Base-by-base conservation (phyloP, 2,113 vertebrate species). In the Peromyscus californicus region DNA sequence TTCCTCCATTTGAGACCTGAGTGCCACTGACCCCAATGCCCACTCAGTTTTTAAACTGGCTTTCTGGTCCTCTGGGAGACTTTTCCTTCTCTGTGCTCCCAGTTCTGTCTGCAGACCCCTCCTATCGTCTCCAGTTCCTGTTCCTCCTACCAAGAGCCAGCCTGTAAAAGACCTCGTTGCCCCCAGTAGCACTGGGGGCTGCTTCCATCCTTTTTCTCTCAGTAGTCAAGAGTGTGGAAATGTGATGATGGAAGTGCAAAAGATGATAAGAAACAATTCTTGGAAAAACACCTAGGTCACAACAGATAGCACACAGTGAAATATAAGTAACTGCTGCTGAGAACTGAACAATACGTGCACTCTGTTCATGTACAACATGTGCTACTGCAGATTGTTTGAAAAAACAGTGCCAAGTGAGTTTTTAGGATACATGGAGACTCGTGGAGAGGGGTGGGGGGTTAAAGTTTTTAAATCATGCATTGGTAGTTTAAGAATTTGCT, bases 241-340 rank as follows among this genome's bases (percentile, higher is more conserved):
- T 51, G 33, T 84, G 45, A 22, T 39, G 48, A 54, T 61, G 82
- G 61, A 31, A 51, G 89, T 96, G 31, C 92, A 42, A 91, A 72
- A 89, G 72, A 90, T 65, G 69, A 80, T 29, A 85, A 91, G 65
- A 90, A 96, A 91, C 54, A 93, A 51, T 87, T 72, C 59, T 80
- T 63, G 31, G 61, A 63, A 79, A 74, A 95, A n/a, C 70, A 76
- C 19, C 24, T 67, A 15, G 69, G 63, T 72, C 3, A 36, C 97
- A 78, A 74, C 33, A 67, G 0, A 82, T 33, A 59, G 36, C 75
- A 69, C 70, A 79, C 26, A 89, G 59, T 80, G 89, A 85, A 87
- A 17, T 59, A 22, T 88, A 86, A 96, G 91, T 82, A 96, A 76
- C 96, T 79, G 78, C 93, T 94, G 67, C 96, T 96, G 67, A 93